Base-by-base conservation (phyloP, 2,888 invertebrate genomes). In the Baronia brevicornis region DNA sequence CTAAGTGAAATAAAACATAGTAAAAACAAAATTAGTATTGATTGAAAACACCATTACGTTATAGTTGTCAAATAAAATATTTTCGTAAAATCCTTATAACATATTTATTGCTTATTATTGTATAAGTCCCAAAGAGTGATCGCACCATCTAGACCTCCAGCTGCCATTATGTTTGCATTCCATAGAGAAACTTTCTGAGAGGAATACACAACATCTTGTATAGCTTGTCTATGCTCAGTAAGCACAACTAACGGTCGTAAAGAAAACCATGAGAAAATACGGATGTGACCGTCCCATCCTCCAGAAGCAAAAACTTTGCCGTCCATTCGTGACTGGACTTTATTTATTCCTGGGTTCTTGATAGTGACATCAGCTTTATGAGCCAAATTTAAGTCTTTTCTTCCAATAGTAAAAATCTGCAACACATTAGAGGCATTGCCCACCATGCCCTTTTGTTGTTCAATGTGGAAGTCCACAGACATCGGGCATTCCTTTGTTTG, bases 51-150 rank as follows among this genome's bases (percentile, higher is more conserved):
- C 39, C 37, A 28, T 39, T 34, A 28, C 23, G 28, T 36, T 30
- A 26, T 28, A 21, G 21, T 28, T 25, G 26, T 24, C 24, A 20
- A 24, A 30, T 22, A 37, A 28, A 34, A 18, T 9, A 28, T 27
- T 12, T 7, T 23, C 22, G 20, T 22, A 28, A 11, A 33, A 1
- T 15, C 12, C 24, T 19, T 37, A 35, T 33, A 9, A 8, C 30
- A 5, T n/a, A 29, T 20, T 60, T 54, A 79, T 44, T 70, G 60
- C 43, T 59, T 51, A 40, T 51, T 60, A 42, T 92, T 92, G 61
- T 93, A 94, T 51, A 94, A 84, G 78, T 92, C 89, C 93, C 93
- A 94, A 33, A 94, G 84, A 3, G 92, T 90, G 46, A 94, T 90
- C 54, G 88, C 88, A 44, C 91, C 90, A 68, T 94, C 93, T 39